Evolutionary conservation across 2,797 vertebrate species (phyloP), one percentile per base, ranked within the genome.

Genomic region (Anguilla marmorata): DNA sequence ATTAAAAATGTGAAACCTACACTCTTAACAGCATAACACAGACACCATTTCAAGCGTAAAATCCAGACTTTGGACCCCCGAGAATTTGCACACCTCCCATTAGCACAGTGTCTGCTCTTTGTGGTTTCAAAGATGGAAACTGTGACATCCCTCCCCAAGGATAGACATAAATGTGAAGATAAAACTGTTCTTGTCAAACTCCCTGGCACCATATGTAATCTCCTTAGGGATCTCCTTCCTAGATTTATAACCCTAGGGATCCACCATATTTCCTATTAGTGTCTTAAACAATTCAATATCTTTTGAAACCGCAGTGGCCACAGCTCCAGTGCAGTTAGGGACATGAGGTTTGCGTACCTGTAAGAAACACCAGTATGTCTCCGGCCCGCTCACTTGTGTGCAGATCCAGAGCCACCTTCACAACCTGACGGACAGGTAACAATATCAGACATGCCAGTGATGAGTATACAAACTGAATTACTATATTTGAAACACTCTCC

Each of bases 291-390:
- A 56, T 12, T 41, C 7, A 19, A 50, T 79, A 56, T 14, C 19
- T 19, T 52, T 6, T 6, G 54, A 60, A 58, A 11, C 84, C 6
- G 16, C 58, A 72, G 85, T 21, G 58, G 41, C 24, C 48, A 30
- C 27, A 85, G 33, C 16, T n/a, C 24, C 37, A 21, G 37, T 19
- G 11, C 5, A 21, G 45, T 5, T 45, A 45, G 41, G 41, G 41
- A 5, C 33, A 48, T 52, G 86, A 83, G 82, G 41, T 89, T 86
- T 19, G 33, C 94, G 90, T 89, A 97, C 99, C 99, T 90, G 99
- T 99, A 87, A 99, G 93, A 94, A 99, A 99, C 88, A 99, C 98
- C 87, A 99, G 95, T 93, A 99, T 99, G 90, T 99, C 99, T 0
- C 99, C 99, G 72, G 97, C 95, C 89, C 93, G 92, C 92, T 99